Conservation (phyloP, 2,888 invertebrate genomes). For the Leucoma salicis region DNA sequence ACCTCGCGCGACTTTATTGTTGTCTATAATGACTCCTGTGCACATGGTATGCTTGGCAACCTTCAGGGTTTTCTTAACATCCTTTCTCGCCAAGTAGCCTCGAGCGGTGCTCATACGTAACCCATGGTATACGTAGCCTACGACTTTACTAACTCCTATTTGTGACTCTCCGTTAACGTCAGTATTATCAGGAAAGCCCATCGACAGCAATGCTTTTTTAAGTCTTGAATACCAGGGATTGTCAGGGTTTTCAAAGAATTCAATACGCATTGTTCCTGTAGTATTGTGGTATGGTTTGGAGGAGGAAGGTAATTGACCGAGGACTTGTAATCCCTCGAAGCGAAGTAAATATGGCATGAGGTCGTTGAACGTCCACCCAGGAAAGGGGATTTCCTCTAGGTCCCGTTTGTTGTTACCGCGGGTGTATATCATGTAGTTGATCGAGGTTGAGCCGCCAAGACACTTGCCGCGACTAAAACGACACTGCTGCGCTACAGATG, state of each 20-base stretch:
- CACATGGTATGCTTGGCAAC: slow-evolving; percentile 49
- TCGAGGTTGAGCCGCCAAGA: slow-evolving; percentile 62
- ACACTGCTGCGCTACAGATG: slow-evolving; percentile 40
- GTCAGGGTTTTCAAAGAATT: slow-evolving; percentile 42
- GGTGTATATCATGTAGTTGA: slow-evolving; percentile 63
- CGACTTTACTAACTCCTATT: slow-evolving; percentile 48
- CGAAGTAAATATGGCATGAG: slow-evolving; percentile 55
- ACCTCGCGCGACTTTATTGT: slow-evolving; percentile 41
- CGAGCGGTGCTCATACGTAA: slow-evolving; percentile 56
- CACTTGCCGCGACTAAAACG: slow-evolving; percentile 55
- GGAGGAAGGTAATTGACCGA: slow-evolving; percentile 40
- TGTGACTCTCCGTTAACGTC: slow-evolving; percentile 56
- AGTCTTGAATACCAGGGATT: slow-evolving; percentile 54
- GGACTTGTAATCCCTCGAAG: slow-evolving; percentile 51
- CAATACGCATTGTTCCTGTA: slow-evolving; percentile 45
- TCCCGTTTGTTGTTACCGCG: slow-evolving; percentile 51
- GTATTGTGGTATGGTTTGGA: slow-evolving; percentile 57
- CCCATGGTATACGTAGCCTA: slow-evolving; percentile 49
- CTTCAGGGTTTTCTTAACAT: slow-evolving; percentile 39
- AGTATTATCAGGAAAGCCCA: slow-evolving; percentile 47
- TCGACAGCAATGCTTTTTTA: slow-evolving; percentile 33
- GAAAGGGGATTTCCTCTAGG: slow-evolving; percentile 42
- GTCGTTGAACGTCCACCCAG: slow-evolving; percentile 58
- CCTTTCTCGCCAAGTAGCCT: slow-evolving; percentile 43
- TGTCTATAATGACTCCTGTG: slow-evolving; percentile 49